These are phyloP conservation scores for Metopolophium dirhodum DNA, from an alignment of 1,140 invertebrate species.

Conservation along the genomic window DNA sequence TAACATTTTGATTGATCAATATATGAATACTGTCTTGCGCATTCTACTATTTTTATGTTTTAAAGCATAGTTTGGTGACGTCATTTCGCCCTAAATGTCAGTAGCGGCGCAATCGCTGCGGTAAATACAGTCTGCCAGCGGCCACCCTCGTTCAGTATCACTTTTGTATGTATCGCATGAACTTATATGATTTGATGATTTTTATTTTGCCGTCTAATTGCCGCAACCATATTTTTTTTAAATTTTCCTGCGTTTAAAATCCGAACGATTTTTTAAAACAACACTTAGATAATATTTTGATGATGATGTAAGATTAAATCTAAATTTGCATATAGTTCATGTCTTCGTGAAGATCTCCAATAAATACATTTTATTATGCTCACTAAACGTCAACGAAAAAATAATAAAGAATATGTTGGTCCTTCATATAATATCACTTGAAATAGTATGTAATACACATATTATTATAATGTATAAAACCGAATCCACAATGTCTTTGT, in stretches of 20 bases:
- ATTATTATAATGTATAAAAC: no score
- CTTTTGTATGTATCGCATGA: neutral
- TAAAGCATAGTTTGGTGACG: neutral
- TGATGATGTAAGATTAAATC: no score
- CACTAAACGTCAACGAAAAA: no score
- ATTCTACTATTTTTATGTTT: constrained; percentile 20
- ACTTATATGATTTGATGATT: neutral
- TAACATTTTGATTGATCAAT: constrained; percentile 40
- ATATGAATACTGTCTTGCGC: constrained; percentile 39
- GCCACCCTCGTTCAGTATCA: neutral
- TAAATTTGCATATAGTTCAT: no score
- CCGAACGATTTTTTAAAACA: neutral
- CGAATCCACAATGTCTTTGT: no score
- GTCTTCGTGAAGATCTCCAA: no score
- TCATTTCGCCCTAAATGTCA: constrained; percentile 10
- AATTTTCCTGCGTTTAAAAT: neutral
- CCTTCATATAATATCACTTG: no score
- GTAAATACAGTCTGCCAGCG: neutral
- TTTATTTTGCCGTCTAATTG: neutral
- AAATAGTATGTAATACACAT: no score
- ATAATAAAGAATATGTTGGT: no score
- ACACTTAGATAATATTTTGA: no score
- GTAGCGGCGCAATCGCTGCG: neutral
- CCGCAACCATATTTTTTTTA: no score
- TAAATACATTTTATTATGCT: no score